A percentile compares a stretch with the other conserved stretches of the same genome.
These are phyloP conservation scores for Heliconius melpomene DNA, from an alignment of 1,140 invertebrate species.

Conservation along the genomic window DNA sequence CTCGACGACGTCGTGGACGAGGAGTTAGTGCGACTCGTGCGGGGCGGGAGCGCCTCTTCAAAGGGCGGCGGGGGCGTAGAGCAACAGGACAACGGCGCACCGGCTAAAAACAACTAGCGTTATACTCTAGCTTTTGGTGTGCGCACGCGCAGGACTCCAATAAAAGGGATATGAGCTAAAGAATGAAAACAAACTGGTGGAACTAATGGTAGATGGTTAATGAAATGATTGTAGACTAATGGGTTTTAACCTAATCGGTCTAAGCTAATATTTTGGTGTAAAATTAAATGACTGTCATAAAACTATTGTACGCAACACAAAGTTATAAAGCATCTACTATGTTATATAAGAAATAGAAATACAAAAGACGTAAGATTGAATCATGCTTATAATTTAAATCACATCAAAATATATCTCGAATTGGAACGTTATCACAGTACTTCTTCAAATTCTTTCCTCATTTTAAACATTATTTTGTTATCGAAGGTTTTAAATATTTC, in stretches of 20 bases:
- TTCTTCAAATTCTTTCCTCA: constrained; percentile 74
- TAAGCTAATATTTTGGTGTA: constrained; percentile 8
- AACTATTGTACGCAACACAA: constrained; percentile 12
- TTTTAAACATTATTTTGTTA: constrained; percentile 59
- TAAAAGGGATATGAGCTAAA: background rate
- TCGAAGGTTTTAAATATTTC: constrained; percentile 61
- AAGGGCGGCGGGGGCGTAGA: constrained; percentile 94
- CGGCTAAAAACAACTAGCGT: constrained; percentile 69
- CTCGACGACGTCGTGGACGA: constrained; percentile 80
- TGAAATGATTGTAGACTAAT: background rate
- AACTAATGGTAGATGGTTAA: background rate
- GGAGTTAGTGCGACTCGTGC: constrained; percentile 81
- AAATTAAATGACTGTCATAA: background rate
- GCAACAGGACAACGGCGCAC: constrained; percentile 84
- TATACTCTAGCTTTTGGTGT: constrained; percentile 54
- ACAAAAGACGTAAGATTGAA: constrained; percentile 14
- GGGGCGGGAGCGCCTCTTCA: constrained; percentile 86
- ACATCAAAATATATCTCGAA: background rate
- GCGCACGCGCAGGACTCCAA: background rate
- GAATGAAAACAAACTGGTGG: background rate
- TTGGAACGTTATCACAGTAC: constrained; percentile 29
- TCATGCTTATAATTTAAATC: constrained; percentile 19
- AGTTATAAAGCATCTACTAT: constrained; percentile 1
- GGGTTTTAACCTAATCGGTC: background rate
- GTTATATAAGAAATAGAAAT: constrained; percentile 14